Base-by-base conservation (phyloP, 2,888 invertebrate species). In the Lamellibrachia satsuma region DNA sequence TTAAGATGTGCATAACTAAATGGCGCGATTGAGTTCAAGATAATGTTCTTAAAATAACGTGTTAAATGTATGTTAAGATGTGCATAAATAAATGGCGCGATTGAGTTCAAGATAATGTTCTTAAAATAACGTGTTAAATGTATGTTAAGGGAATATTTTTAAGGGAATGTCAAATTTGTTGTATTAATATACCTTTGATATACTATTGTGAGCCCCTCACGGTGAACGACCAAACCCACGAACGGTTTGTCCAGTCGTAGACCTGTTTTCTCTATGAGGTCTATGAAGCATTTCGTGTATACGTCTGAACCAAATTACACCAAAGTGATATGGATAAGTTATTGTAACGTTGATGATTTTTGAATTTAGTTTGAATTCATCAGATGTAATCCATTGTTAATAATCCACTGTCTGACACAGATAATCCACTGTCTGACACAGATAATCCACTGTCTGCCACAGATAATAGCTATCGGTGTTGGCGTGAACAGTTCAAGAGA, bases 391-490 rank as follows among this genome's bases (percentile, higher is more conserved):
- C n/a, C 51, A 9, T 27, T 57, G 6, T 92, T 92, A 39, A 15
- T 51, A 52, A 57, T 27, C 2, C 57, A 92, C 91, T 90, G 57
- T 3, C 91, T 90, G 57, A 15, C 92, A 92, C 3, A 60, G 92
- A 75, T 22, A 15, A 6, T 4, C 15, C 22, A 75, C 75, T 6
- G 9, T 8, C 55, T 55, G 1, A 9, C 55, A n/a, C n/a, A n/a
- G n/a, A n/a, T n/a, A n/a, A n/a, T n/a, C 55, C 55, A 9, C 9
- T 11, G 55, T 92, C 22, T 55, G 55, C 75, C 6, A 15, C 90
- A 93, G 91, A 91, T 93, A 7, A 91, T 55, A 22, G 93, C 57
- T 6, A 57, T 93, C 11, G 93, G 93, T 52, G 52, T 93, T 11
- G 55, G 90, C 8, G 27, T 93, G 9, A 51, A 92, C 22, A 91